A percentile compares a stretch with the other conserved stretches of the same genome.
phyloP scores from a whole-genome alignment of 1,140 invertebrate species.

The Cryptotermes secundus region DNA sequence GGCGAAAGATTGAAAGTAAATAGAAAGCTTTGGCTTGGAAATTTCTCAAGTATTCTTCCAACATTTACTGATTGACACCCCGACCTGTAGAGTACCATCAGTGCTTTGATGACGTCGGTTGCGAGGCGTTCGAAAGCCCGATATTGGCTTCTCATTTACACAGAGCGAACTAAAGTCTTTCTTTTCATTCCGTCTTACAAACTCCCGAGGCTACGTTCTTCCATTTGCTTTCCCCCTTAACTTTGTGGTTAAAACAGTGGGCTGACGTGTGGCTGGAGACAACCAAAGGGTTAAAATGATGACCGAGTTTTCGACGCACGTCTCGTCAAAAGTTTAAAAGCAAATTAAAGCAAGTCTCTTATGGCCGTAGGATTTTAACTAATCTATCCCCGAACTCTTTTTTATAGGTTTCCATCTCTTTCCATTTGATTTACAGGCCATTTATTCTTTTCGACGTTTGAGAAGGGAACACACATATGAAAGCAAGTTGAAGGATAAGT shows the following conservation, averaged over 20 bases:
- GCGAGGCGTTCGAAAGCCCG: neutral
- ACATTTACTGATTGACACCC: neutral
- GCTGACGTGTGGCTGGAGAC: neutral
- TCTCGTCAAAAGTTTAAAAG: neutral
- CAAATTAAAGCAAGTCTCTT: neutral
- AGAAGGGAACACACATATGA: neutral
- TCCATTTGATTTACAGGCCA: neutral
- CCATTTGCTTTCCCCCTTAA: neutral
- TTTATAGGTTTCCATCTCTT: neutral
- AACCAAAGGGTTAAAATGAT: neutral
- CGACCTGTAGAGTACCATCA: neutral
- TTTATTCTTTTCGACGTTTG: neutral
- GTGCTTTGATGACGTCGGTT: neutral
- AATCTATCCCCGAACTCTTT: neutral
- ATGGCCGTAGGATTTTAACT: neutral
- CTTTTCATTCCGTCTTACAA: neutral
- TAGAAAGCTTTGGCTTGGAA: no score
- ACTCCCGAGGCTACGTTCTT: neutral
- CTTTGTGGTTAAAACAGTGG: neutral
- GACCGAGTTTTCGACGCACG: neutral
- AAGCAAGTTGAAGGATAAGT: neutral
- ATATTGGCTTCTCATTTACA: neutral
- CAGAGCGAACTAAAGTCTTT: neutral
- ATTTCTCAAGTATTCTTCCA: no score
- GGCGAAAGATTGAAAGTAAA: no score